A percentile compares a stretch with the other conserved stretches of the same genome.
Evolutionary conservation across 2,797 vertebrate genomes (phyloP).

Genomic region (Phoebastria nigripes): DNA sequence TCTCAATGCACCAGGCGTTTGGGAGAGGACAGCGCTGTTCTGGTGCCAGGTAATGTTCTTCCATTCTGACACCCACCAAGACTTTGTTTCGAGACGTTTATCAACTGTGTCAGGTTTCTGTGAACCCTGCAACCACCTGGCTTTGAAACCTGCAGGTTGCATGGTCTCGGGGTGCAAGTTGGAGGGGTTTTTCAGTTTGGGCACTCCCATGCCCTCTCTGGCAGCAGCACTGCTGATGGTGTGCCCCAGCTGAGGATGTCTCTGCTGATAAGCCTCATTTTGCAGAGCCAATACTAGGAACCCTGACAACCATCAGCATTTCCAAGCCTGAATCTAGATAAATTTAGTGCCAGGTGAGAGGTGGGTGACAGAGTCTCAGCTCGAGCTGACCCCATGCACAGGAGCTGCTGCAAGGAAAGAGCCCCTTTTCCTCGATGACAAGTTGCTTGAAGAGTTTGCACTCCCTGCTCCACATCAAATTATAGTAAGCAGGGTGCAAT

Average conservation of each 20-base stretch:
- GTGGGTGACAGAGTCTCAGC: background rate
- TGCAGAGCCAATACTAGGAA: background rate
- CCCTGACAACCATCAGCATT: background rate
- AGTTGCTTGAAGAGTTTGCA: background rate
- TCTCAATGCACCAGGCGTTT: rapidly evolving
- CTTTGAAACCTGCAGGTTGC: background rate
- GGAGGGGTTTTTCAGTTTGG: background rate
- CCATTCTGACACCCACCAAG: background rate
- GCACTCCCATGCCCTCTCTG: rapidly evolving
- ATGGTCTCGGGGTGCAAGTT: rapidly evolving
- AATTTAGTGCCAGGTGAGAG: background rate
- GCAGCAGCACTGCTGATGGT: rapidly evolving
- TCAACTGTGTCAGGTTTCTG: background rate
- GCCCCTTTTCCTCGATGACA: rapidly evolving
- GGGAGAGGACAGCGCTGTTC: background rate
- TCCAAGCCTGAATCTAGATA: background rate
- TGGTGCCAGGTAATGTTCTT: background rate
- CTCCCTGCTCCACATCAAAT: no score
- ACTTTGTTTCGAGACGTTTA: background rate
- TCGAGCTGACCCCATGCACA: rapidly evolving
- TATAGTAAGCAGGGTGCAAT: rapidly evolving
- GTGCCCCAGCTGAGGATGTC: background rate
- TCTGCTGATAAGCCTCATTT: no score
- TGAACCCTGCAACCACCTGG: background rate
- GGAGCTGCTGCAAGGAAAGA: background rate